Base-by-base conservation (phyloP, 2,888 invertebrate species). In the Troides helena region DNA sequence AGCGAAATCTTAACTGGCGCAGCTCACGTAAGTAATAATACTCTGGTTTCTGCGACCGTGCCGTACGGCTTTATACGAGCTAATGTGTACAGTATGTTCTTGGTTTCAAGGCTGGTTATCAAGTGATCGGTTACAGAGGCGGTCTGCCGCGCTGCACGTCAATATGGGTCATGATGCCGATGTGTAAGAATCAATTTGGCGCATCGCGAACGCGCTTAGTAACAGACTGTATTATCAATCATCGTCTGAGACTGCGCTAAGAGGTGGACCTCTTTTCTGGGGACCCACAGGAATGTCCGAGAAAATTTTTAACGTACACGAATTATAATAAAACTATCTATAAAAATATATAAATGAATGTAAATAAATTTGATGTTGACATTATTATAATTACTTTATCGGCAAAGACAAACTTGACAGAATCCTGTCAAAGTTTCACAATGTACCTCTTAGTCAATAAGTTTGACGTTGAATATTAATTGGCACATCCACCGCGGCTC, bases 181-280 rank as follows among this genome's bases (percentile, higher is more conserved):
- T 21, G n/a, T 14, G 18, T 67, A 70, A 70, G 63, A 30, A 36
- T 67, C 66, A 63, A n/a, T 56, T 63, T 63, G 21, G 59, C 7
- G 21, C 21, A 12, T 59, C 60, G n/a, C 25, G 30, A 3, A n/a
- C 8, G 25, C 67, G 43, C 30, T 60, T 70, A 43, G 70, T 36
- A 70, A 70, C 71, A 73, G 74, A 75, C 69, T 72, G 66, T 71
- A 70, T 66, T 68, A 71, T 71, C 71, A 72, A 70, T 72, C 71
- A 71, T 67, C 72, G 73, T 73, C 73, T 70, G 70, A 69, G 70
- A 68, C 61, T 69, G 62, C 70, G 71, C 65, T 68, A 69, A 67
- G 59, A 62, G 67, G 64, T 62, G n/a, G 56, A 68, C 68, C 60
- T 57, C 43, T 43, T 56, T 10, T 21, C 58, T 46, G 8, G 2